phyloP scores from a whole-genome alignment of 2,888 invertebrate genomes.

The Lampropteryx suffumata region DNA sequence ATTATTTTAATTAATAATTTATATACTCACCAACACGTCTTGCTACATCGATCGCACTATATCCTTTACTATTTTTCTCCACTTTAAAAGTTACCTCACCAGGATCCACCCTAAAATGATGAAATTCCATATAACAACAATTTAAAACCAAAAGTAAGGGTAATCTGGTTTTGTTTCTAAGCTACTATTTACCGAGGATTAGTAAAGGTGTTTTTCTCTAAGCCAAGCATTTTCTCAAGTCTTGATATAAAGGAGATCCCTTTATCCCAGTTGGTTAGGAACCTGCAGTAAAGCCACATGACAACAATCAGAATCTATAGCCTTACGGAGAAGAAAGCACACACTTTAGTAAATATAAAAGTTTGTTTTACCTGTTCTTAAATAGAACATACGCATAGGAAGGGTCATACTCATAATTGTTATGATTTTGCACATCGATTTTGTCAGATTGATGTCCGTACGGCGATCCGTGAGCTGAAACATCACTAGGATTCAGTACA shows the following conservation, averaged over 20 bases:
- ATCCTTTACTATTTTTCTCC: slow-evolving; percentile 84
- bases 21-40: slow-evolving; percentile 83
- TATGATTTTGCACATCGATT: slow-evolving; percentile 70
- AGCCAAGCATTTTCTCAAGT: slow-evolving; percentile 86
- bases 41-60: slow-evolving; percentile 87
- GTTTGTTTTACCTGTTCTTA: slow-evolving; percentile 84
- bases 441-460: slow-evolving; percentile 48
- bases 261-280: slow-evolving; percentile 85
- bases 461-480: slow-evolving; percentile 60
- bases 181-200: slow-evolving; percentile 82
- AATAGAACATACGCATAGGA: slow-evolving; percentile 91
- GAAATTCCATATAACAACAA: slow-evolving; percentile 18
- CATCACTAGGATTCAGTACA: slow-evolving; percentile 17
- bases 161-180: slow-evolving; percentile 12
- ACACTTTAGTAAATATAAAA: slow-evolving; percentile 8
- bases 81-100: slow-evolving; percentile 91
- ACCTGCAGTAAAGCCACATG: slow-evolving; percentile 45
- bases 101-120: slow-evolving; percentile 85
- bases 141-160: neutral
- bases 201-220: slow-evolving; percentile 84
- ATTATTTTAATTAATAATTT: no score
- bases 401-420: slow-evolving; percentile 86
- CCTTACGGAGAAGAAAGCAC: slow-evolving; percentile 23
- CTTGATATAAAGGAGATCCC: slow-evolving; percentile 88
- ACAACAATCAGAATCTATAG: slow-evolving; percentile 35